Conservation (phyloP, 2,113 vertebrate species). For the Eulacestoma nigropectus region DNA sequence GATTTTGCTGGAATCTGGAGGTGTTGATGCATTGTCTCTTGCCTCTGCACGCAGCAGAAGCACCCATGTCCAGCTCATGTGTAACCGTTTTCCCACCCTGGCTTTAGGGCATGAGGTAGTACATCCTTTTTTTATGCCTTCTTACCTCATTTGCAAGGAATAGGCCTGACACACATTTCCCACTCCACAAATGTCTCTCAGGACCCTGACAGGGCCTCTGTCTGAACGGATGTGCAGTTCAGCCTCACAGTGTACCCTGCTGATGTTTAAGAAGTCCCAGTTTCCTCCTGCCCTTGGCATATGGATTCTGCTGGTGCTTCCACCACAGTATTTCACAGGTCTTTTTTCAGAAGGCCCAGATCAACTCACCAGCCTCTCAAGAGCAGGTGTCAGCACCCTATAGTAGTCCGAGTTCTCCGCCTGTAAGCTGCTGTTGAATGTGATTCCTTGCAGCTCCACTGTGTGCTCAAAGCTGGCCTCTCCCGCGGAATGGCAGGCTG, state of each 20-base stretch:
- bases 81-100: background rate
- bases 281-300: background rate
- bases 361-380: constrained; percentile 80
- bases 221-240: too few species aligned
- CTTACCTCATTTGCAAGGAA: background rate
- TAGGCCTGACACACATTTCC: background rate
- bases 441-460: constrained; percentile 80
- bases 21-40: background rate
- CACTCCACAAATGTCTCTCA: background rate
- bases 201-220: background rate
- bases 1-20: background rate
- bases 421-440: constrained; percentile 74
- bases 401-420: constrained; percentile 72
- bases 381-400: constrained; percentile 72
- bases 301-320: background rate
- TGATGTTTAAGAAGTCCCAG: background rate
- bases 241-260: background rate
- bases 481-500: constrained; percentile 40
- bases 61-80: background rate
- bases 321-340: background rate
- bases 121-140: background rate
- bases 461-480: constrained; percentile 72
- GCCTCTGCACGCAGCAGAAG: background rate
- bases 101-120: background rate
- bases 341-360: background rate